These are phyloP conservation scores for Gobiocypris rarus DNA, from an alignment of 2,113 vertebrate species.

Conservation along the genomic window DNA sequence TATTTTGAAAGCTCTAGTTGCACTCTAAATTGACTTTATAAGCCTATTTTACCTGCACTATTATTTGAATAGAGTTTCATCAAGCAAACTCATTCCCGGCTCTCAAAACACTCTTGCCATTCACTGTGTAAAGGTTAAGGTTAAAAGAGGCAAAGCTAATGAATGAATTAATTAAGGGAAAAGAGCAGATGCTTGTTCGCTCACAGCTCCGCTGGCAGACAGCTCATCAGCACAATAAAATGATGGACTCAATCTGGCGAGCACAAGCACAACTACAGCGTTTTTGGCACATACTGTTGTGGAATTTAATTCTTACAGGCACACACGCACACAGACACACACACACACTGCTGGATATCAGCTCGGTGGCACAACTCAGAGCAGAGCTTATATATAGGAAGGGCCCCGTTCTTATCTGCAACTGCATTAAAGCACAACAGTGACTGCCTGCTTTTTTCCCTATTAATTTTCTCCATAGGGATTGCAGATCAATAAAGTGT, in stretches of 20 bases:
- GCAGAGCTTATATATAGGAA: background rate
- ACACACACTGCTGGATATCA: background rate
- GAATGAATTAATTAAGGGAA: conserved; percentile 24
- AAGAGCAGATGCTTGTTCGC: conserved; percentile 10
- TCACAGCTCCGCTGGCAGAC: conserved; percentile 3
- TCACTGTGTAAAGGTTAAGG: conserved; percentile 33
- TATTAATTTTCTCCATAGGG: background rate
- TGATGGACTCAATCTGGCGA: conserved; percentile 18
- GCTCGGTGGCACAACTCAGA: background rate
- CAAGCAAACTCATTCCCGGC: conserved; percentile 1
- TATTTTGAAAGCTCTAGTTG: background rate
- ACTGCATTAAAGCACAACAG: conserved; percentile 1
- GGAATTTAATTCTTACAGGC: background rate
- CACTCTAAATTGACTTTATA: background rate
- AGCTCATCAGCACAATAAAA: conserved; percentile 26
- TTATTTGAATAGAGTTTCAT: conserved; percentile 3
- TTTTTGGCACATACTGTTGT: conserved; percentile 29
- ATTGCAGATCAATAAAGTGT: background rate
- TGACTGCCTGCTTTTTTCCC: background rate
- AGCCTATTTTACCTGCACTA: background rate
- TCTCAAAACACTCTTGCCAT: background rate
- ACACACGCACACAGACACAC: background rate
- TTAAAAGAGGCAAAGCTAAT: conserved; percentile 31
- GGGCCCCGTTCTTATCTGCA: background rate
- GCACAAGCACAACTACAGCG: conserved; percentile 33